Percentiles rank a stretch among this genome's conserved stretches.
Evolutionary conservation across 2,797 vertebrate species (phyloP).

Genomic region (Pitangus sulphuratus): DNA sequence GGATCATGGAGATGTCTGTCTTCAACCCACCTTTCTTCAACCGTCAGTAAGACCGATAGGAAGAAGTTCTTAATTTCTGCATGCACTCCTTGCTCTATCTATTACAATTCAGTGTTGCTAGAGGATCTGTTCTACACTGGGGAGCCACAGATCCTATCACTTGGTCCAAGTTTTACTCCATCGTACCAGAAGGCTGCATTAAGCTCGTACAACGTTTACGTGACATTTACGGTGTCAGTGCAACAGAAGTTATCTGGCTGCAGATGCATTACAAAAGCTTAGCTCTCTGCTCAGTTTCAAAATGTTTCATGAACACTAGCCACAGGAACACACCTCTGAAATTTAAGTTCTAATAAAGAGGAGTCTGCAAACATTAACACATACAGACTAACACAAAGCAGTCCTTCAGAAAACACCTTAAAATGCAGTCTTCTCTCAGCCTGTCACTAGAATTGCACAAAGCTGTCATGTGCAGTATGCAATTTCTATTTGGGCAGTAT

Average conservation of each 20-base stretch:
- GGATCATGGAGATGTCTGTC: fast-evolving
- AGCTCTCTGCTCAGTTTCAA: background rate
- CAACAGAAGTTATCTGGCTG: background rate
- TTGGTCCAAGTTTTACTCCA: background rate
- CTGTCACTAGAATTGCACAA: background rate
- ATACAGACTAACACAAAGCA: background rate
- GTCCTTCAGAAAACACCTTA: background rate
- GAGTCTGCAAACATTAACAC: background rate
- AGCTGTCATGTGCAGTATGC: fast-evolving
- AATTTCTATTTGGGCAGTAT: background rate
- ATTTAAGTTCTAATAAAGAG: background rate
- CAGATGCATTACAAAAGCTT: background rate
- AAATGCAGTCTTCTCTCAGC: background rate
- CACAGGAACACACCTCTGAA: fast-evolving
- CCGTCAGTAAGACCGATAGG: background rate
- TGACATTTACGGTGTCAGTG: background rate
- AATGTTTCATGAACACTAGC: background rate
- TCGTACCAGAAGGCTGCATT: background rate
- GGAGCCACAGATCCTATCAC: background rate
- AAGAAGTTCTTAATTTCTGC: background rate
- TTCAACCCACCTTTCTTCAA: background rate
- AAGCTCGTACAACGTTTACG: fast-evolving
- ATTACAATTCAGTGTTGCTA: background rate
- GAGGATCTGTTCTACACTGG: background rate
- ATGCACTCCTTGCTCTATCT: background rate